These are phyloP conservation scores for Nymphalis c-album DNA, from an alignment of 2,888 invertebrate species.

Conservation along the genomic window DNA sequence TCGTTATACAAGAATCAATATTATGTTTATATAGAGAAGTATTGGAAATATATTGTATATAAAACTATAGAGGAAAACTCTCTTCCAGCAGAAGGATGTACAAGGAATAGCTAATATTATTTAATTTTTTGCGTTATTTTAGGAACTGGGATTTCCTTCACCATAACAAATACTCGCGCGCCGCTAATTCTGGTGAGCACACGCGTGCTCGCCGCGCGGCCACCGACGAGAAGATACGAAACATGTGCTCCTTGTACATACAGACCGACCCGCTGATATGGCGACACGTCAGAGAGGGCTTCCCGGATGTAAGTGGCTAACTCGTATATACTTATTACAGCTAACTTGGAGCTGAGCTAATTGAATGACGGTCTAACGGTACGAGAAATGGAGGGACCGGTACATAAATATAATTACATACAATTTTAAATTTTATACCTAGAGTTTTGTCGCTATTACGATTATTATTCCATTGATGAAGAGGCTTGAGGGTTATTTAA, in stretches of 20 bases:
- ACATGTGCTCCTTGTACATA: conserved; percentile 97
- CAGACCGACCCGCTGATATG: conserved; percentile 99
- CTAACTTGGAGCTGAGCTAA: background rate
- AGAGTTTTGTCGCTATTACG: too few relatives aligned
- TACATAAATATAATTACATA: background rate
- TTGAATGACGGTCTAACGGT: background rate
- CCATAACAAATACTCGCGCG: conserved; percentile 88
- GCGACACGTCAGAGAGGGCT: conserved; percentile 93
- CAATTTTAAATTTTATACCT: too few relatives aligned
- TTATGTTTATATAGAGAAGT: too few relatives aligned
- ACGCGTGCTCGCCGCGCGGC: conserved; percentile 81
- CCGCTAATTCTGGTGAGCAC: conserved; percentile 85
- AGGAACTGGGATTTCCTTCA: conserved; percentile 73
- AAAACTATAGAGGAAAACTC: too few relatives aligned
- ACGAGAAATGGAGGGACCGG: background rate
- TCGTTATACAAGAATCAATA: too few relatives aligned
- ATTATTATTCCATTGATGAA: too few relatives aligned
- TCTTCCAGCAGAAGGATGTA: too few relatives aligned
- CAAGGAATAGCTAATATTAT: background rate
- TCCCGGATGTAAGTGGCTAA: conserved; percentile 85
- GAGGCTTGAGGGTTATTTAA: too few relatives aligned
- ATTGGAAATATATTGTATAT: too few relatives aligned
- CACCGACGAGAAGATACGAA: conserved; percentile 89
- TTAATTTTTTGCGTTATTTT: background rate
- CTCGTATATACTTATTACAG: background rate